Conservation (phyloP, 2,888 invertebrate genomes). For the Euclidia mi region DNA sequence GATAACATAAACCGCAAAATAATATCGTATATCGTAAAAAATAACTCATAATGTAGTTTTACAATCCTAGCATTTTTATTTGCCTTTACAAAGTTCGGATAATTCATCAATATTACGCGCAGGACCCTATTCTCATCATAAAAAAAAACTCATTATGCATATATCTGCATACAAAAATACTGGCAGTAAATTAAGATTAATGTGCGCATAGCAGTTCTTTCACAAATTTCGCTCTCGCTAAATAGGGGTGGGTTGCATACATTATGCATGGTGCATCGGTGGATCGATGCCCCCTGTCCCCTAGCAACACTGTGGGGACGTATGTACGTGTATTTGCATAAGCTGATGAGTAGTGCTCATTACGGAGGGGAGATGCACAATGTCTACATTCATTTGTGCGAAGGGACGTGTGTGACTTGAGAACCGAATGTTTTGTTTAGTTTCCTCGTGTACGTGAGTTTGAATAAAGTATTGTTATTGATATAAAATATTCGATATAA, state of each 20-base stretch:
- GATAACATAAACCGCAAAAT: too few relatives aligned
- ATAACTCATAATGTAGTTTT: too few relatives aligned
- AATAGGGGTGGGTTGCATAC: constrained; percentile 21
- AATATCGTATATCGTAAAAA: too few relatives aligned
- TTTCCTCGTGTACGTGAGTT: too few relatives aligned
- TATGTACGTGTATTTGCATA: constrained; percentile 69
- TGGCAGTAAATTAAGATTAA: constrained; percentile 19
- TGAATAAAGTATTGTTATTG: too few relatives aligned
- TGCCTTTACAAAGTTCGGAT: too few relatives aligned
- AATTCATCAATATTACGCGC: too few relatives aligned
- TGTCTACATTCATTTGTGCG: constrained; percentile 25
- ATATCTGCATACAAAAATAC: constrained; percentile 7
- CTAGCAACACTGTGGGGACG: background rate
- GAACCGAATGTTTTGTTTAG: too few relatives aligned
- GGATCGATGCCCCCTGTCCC: constrained; percentile 11
- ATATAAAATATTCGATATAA: too few relatives aligned
- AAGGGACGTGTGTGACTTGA: constrained; percentile 2
- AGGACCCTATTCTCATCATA: background rate
- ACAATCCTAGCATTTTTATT: too few relatives aligned
- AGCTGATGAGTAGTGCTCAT: constrained; percentile 72
- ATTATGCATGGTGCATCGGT: constrained; percentile 44
- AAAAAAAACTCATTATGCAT: constrained; percentile 7
- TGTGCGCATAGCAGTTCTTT: background rate
- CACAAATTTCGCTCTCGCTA: constrained; percentile 12
- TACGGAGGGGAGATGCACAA: constrained; percentile 50